A percentile compares a stretch with the other conserved stretches of the same genome.
Conservation (phyloP, 1,140 invertebrate species). For the Sinonovacula constricta region DNA sequence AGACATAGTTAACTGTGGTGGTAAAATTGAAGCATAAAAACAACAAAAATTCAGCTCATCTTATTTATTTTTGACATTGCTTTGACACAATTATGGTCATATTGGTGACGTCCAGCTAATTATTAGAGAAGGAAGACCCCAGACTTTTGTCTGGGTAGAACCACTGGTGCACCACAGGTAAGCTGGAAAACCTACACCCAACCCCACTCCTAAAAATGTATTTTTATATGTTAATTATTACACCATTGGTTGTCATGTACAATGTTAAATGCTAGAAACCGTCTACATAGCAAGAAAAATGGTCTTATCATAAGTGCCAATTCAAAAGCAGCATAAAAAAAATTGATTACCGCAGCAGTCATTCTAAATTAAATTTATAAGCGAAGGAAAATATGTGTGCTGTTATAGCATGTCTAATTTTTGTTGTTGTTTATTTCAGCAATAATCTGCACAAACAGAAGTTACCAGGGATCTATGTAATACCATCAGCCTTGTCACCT, state of each 20-base stretch:
- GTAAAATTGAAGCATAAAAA: too few species aligned
- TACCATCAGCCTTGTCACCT: conserved; percentile 88
- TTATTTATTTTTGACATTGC: background rate
- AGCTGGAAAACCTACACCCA: too few species aligned
- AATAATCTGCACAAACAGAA: conserved; percentile 91
- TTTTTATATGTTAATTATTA: background rate
- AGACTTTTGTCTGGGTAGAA: too few species aligned
- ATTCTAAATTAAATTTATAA: background rate
- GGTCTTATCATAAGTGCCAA: too few species aligned
- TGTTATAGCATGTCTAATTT: background rate
- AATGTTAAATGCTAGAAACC: too few species aligned
- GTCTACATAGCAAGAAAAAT: too few species aligned
- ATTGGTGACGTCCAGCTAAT: background rate
- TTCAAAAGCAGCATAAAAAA: too few species aligned
- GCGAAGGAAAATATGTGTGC: background rate
- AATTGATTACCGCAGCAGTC: background rate
- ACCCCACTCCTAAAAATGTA: too few species aligned
- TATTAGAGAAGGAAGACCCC: background rate
- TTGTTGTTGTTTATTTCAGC: conserved; percentile 82
- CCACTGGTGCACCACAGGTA: too few species aligned
- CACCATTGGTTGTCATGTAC: background rate
- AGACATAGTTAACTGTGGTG: too few species aligned
- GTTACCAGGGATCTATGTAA: conserved; percentile 92
- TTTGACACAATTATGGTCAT: background rate
- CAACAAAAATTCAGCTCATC: background rate